Evolutionary conservation across 2,888 invertebrate species (phyloP).

Genomic region (Sepiola atlantica): DNA sequence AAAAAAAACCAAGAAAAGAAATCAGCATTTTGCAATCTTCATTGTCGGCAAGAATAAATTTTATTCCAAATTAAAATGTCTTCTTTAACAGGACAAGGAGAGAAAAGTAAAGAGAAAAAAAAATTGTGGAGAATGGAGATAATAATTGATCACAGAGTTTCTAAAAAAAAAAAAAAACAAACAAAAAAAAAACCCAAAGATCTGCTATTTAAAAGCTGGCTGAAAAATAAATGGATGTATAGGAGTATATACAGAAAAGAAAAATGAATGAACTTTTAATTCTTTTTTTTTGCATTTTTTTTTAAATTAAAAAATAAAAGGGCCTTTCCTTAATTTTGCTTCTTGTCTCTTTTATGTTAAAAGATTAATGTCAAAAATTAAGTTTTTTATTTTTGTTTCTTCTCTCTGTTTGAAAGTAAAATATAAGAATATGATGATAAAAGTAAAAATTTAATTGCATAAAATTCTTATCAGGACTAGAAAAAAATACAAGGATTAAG

Average conservation of each 20-base stretch:
- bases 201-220: not conserved
- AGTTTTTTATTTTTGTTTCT: not conserved
- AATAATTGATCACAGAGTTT: conserved; percentile 12
- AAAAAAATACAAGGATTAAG: not conserved
- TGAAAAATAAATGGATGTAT: not conserved
- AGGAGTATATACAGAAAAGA: conserved; percentile 18
- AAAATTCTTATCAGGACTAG: not conserved
- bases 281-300: not conserved
- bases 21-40: not conserved
- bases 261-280: not conserved
- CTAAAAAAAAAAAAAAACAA: not conserved
- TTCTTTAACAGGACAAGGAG: not conserved
- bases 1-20: not conserved
- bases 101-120: not conserved
- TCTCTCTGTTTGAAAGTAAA: not conserved
- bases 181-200: not conserved
- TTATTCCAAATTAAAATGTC: conserved; percentile 23
- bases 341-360: not conserved
- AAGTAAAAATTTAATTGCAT: not conserved
- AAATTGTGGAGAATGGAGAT: not conserved
- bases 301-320: conserved; percentile 10
- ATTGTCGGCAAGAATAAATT: not conserved
- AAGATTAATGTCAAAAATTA: not conserved
- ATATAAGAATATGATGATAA: not conserved
- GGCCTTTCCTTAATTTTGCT: not conserved